Base-by-base conservation (phyloP, 1,140 invertebrate genomes). In the Amyelois transitella region DNA sequence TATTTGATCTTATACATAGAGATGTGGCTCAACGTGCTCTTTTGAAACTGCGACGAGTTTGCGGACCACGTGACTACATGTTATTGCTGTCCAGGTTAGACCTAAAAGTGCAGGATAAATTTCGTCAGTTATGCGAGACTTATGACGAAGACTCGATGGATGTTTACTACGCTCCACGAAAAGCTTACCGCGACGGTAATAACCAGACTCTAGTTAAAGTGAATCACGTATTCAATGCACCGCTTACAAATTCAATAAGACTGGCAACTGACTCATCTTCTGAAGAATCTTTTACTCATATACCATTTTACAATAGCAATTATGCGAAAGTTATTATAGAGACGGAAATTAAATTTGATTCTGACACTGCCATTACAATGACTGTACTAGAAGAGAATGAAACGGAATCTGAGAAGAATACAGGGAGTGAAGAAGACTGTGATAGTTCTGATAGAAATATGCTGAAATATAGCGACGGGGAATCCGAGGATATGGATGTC, bases 341-440 rank as follows among this genome's bases (percentile, higher is more conserved):
- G 85, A 95, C 94, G 0, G 94, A 95, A 89, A 94, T 95, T 14
- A 93, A 94, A 69, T 92, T 95, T 51, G 91, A 94, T 63, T 91
- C 93, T 8, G 93, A 94, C 51, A 93, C 93, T 0, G 93, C 93
- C 0, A 93, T 95, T 7, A 95, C 93, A 0, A 95, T 95, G 94
- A 93, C 94, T 1, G 93, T 95, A 54, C 77, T 95, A 0, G 94
- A 95, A 72, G 93, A 94, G 69, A 91, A 89, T 51, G 84, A 89
- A 51, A 79, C 76, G 50, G 77, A 89, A 60, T 77, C 71, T 20
- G 85, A 90, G 19, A 80, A 76, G 60, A 76, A 75, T 47, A 73
- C 67, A 14, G 78, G 72, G 43, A 91, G 87, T 60, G 88, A 90
- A 18, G 89, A 90, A n/a, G 84, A 90, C 17, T 85, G 71, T 57